phyloP scores from a whole-genome alignment of 2,888 invertebrate genomes.

The Candidula unifasciata region DNA sequence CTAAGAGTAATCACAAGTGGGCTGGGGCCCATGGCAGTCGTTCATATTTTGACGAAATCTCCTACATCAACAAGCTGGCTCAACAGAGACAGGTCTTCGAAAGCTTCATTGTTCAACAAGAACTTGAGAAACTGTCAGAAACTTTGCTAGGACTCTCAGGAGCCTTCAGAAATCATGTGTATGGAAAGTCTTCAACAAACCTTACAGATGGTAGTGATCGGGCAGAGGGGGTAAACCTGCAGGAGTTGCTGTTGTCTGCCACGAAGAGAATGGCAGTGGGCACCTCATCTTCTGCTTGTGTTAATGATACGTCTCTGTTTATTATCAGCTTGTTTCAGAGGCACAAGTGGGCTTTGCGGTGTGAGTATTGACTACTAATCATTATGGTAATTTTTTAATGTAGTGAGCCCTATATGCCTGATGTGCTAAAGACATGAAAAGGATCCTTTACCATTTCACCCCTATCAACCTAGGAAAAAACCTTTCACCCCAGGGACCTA shows the following conservation, averaged over 20 bases:
- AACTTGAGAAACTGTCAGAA: constrained; percentile 3
- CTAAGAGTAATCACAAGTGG: neutral
- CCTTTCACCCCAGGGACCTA: no score
- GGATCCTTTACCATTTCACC: no score
- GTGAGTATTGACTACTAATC: constrained; percentile 1
- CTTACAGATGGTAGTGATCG: neutral
- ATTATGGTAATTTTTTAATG: no score
- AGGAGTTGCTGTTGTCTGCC: neutral
- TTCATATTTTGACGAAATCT: constrained; percentile 17
- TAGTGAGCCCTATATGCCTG: no score
- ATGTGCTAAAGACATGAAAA: no score
- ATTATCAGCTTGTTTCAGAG: neutral
- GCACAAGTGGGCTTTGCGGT: neutral
- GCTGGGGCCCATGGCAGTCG: neutral
- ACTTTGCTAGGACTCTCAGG: neutral
- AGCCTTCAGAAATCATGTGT: no score
- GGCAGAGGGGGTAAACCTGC: neutral
- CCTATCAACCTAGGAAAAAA: no score
- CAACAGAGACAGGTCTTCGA: neutral
- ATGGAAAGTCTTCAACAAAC: neutral
- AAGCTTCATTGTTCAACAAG: neutral
- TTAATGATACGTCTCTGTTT: neutral
- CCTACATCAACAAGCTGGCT: neutral
- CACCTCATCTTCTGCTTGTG: neutral
- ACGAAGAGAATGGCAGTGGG: neutral